Conservation (phyloP, 2,797 vertebrate species). For the Amblyopsis hoosieri region DNA sequence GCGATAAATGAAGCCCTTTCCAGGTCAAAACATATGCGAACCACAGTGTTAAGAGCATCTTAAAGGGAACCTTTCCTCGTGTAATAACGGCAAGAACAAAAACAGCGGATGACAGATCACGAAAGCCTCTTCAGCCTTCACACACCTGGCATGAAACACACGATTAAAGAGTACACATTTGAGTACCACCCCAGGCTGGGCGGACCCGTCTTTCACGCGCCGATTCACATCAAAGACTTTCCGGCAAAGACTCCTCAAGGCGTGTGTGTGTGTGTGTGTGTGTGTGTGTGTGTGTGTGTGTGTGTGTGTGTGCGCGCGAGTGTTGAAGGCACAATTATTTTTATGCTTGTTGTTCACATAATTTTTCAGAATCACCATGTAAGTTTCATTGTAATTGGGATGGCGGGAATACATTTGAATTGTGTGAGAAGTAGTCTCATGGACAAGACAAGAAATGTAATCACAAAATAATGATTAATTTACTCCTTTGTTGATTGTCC, state of each 20-base stretch:
- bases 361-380: constrained; percentile 56
- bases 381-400: constrained; percentile 57
- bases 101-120: constrained; percentile 39
- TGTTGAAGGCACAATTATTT: constrained; percentile 52
- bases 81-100: constrained; percentile 50
- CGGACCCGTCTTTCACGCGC: constrained; percentile 73
- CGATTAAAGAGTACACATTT: constrained; percentile 77
- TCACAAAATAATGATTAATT: constrained; percentile 73
- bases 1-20: too few relatives aligned
- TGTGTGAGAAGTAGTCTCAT: constrained; percentile 51
- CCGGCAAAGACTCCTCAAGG: constrained; percentile 73
- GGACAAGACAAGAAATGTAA: constrained; percentile 66
- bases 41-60: too few relatives aligned
- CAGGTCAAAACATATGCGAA: too few relatives aligned
- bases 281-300: constrained; percentile 67
- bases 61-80: constrained; percentile 54
- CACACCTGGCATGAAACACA: constrained; percentile 71
- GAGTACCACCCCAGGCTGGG: constrained; percentile 72
- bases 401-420: constrained; percentile 68
- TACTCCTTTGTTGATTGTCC: constrained; percentile 77
- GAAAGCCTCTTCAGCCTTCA: constrained; percentile 48
- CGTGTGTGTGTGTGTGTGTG: constrained; percentile 72
- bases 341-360: constrained; percentile 72
- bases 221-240: constrained; percentile 79
- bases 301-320: constrained; percentile 37